phyloP scores from a whole-genome alignment of 2,797 vertebrate species.

The Dicrostonyx torquatus region DNA sequence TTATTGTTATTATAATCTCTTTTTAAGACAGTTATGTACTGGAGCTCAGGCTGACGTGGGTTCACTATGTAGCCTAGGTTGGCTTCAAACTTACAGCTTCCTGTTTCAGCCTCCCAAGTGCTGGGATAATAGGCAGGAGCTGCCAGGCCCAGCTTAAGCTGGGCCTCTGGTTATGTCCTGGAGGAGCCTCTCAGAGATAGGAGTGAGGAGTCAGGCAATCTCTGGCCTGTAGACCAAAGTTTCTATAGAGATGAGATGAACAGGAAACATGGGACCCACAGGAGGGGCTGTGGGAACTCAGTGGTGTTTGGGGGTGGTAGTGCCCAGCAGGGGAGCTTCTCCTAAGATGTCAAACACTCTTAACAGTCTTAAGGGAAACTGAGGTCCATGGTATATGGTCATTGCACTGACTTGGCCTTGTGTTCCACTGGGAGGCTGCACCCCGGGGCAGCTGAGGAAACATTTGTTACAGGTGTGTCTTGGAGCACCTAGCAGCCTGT shows the following conservation, averaged over 20 bases:
- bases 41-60: not conserved
- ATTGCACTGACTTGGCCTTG: not conserved
- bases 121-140: not conserved
- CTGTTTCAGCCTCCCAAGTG: not conserved
- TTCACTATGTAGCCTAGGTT: not conserved
- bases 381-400: not conserved
- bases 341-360: not conserved
- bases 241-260: slow-evolving; percentile 70
- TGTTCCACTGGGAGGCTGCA: accelerated
- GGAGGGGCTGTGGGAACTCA: not conserved
- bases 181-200: slow-evolving; percentile 39
- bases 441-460: not conserved
- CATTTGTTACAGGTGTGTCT: not conserved
- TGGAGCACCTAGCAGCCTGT: accelerated
- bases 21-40: not conserved
- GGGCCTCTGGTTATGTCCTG: not conserved
- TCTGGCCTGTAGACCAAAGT: slow-evolving; percentile 66
- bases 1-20: not conserved
- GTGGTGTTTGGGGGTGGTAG: not conserved
- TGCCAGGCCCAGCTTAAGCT: not conserved
- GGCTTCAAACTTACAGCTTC: not conserved
- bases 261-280: slow-evolving; percentile 65
- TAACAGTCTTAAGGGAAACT: not conserved
- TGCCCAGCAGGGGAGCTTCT: not conserved
- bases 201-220: slow-evolving; percentile 26